A percentile compares a stretch with the other conserved stretches of the same genome.
Conservation (phyloP, 1,140 invertebrate species). For the Cataglyphis hispanica region DNA sequence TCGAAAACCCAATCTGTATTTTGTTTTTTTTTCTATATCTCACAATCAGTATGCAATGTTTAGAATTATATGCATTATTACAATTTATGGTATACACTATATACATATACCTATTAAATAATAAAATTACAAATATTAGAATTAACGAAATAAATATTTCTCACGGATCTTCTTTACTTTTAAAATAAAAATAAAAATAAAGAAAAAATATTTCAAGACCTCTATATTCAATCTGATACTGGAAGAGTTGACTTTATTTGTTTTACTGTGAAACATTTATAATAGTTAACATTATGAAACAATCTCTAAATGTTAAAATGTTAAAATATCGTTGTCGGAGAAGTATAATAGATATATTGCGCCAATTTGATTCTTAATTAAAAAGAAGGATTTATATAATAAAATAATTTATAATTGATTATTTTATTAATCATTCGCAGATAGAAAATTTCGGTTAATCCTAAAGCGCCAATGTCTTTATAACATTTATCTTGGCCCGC, state of each 20-base stretch:
- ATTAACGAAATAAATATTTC: slow-evolving; percentile 5
- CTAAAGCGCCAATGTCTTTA: neutral
- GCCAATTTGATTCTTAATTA: slow-evolving; percentile 17
- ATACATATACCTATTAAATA: slow-evolving; percentile 13
- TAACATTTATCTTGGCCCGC: slow-evolving; percentile 36
- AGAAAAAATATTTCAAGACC: neutral
- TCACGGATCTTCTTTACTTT: neutral
- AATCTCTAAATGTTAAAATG: slow-evolving; percentile 19
- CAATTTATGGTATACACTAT: slow-evolving; percentile 1
- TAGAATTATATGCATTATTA: neutral
- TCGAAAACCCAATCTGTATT: neutral
- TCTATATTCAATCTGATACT: neutral
- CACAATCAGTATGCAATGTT: neutral
- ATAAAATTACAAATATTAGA: slow-evolving; percentile 11
- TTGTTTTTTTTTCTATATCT: neutral
- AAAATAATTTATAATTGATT: slow-evolving; percentile 17
- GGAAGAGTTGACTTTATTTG: slow-evolving; percentile 42
- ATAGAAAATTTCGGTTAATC: neutral
- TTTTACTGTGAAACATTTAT: slow-evolving; percentile 10
- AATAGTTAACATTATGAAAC: slow-evolving; percentile 1
- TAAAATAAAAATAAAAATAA: slow-evolving; percentile 1
- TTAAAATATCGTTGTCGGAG: slow-evolving; percentile 17
- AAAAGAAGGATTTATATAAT: neutral
- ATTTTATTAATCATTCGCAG: neutral
- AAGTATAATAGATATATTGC: slow-evolving; percentile 9